Evolutionary conservation across 1,140 invertebrate genomes (phyloP).

Genomic region (Drosophila malerkotliana): DNA sequence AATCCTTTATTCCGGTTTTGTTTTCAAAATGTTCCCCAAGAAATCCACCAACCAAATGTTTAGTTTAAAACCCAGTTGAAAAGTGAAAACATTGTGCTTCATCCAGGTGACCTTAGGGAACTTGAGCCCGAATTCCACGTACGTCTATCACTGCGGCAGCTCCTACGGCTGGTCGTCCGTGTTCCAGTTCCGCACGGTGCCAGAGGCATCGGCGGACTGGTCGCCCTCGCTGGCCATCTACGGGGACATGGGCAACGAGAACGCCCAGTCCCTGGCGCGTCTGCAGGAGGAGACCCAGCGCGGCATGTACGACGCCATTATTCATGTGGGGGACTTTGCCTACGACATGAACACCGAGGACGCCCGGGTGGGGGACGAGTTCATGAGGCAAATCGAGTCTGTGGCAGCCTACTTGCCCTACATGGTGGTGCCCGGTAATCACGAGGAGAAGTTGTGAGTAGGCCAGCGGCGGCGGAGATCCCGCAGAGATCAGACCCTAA

Average conservation of each 20-base stretch:
- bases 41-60: neutral
- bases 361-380: constrained; percentile 93
- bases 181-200: constrained; percentile 89
- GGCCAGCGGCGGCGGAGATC: neutral
- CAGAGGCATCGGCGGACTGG: constrained; percentile 88
- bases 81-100: constrained; percentile 10
- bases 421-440: constrained; percentile 96
- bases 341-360: constrained; percentile 96
- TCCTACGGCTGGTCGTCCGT: constrained; percentile 91
- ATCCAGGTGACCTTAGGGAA: constrained; percentile 85
- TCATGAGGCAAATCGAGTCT: constrained; percentile 95
- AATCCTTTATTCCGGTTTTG: too few species aligned
- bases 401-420: constrained; percentile 95
- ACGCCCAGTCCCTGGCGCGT: constrained; percentile 91
- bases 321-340: constrained; percentile 98
- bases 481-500: constrained; percentile 9
- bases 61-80: neutral
- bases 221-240: constrained; percentile 93
- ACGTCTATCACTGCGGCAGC: constrained; percentile 94
- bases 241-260: constrained; percentile 96
- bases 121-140: constrained; percentile 87
- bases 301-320: constrained; percentile 92
- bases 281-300: constrained; percentile 92
- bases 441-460: constrained; percentile 93
- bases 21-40: neutral